phyloP scores from a whole-genome alignment of 2,113 vertebrate species.

The Chamaetylas fuelleborni region DNA sequence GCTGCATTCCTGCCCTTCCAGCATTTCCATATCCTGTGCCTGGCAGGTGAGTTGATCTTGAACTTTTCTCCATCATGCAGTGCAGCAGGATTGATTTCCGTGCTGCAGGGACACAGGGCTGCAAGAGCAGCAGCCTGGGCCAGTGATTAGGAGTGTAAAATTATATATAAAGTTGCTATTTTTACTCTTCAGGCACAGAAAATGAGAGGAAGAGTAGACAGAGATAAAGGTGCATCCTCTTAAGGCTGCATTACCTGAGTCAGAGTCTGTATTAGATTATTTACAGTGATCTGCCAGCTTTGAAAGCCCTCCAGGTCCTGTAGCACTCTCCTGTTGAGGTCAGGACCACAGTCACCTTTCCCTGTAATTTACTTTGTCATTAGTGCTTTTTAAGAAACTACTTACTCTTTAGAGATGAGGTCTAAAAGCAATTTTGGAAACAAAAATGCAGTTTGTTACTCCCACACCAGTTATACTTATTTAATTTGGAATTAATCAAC shows the following conservation, averaged over 20 bases:
- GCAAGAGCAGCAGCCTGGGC: background rate
- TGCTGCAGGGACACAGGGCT: background rate
- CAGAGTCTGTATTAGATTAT: background rate
- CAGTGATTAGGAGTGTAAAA: background rate
- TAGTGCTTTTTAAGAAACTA: background rate
- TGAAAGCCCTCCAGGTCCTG: conserved; percentile 5
- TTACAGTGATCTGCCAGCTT: background rate
- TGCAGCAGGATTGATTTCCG: background rate
- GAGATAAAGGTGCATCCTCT: background rate
- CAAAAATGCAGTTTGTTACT: background rate
- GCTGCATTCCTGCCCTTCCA: background rate
- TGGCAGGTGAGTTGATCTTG: background rate
- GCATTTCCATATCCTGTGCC: background rate
- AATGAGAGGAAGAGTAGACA: background rate
- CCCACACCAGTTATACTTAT: background rate
- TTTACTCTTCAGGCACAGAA: background rate
- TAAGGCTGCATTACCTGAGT: background rate
- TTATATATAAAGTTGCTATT: background rate
- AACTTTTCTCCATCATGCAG: background rate
- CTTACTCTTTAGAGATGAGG: background rate
- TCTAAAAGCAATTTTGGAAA: background rate
- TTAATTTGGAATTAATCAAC: background rate
- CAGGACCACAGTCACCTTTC: background rate
- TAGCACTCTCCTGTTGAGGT: background rate
- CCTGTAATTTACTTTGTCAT: background rate